Percentiles rank a stretch among this genome's conserved stretches.
Evolutionary conservation across 2,797 vertebrate genomes (phyloP).

Genomic region (Leptodactylus fallax): DNA sequence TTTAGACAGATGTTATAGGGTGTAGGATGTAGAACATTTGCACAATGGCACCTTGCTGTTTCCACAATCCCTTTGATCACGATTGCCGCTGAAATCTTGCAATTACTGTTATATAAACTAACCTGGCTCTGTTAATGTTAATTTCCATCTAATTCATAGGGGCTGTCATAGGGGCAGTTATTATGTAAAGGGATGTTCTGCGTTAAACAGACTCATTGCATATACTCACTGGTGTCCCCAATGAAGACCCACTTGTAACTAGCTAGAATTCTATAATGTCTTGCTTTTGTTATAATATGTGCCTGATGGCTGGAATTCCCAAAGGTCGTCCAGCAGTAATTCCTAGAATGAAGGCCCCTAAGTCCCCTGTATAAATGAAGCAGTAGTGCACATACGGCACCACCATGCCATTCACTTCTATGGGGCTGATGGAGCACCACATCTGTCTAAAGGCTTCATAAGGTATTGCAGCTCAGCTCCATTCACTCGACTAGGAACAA

Average conservation of each 20-base stretch:
- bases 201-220: neutral
- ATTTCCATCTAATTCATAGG: neutral
- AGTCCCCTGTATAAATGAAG: no score
- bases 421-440: neutral
- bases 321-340: no score
- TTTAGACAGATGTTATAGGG: conserved; percentile 53
- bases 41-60: conserved; percentile 40
- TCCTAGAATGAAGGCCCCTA: no score
- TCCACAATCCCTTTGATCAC: conserved; percentile 51
- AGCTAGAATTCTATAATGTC: no score
- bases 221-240: neutral
- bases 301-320: no score
- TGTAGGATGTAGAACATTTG: conserved; percentile 19
- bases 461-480: neutral
- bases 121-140: neutral
- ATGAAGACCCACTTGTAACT: no score
- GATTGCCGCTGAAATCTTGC: neutral
- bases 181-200: neutral
- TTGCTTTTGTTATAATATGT: no score
- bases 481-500: neutral
- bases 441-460: neutral
- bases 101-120: conserved; percentile 23
- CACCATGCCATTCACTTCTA: neutral
- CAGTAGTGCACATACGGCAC: no score
- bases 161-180: neutral